These are phyloP conservation scores for Morpho helenor DNA, from an alignment of 2,888 invertebrate genomes.

Conservation along the genomic window DNA sequence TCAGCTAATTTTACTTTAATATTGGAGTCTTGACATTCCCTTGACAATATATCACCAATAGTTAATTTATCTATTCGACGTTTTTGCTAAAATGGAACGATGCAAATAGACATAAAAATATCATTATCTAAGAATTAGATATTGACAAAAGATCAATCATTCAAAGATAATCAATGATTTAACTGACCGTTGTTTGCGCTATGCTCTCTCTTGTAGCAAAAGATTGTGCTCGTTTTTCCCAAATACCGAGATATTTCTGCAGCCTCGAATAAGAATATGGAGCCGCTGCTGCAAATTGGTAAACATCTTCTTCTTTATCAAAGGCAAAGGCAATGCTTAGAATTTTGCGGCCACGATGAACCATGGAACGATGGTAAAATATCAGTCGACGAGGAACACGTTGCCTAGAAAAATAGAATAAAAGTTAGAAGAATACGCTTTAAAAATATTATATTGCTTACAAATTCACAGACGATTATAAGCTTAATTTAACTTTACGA, in stretches of 20 bases:
- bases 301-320: constrained; percentile 96
- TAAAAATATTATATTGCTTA: too few species aligned
- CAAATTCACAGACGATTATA: too few species aligned
- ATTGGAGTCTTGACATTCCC: constrained; percentile 50
- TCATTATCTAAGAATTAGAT: neutral
- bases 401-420: constrained; percentile 74
- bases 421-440: too few species aligned
- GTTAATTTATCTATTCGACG: constrained; percentile 93
- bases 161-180: too few species aligned
- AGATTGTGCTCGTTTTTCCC: constrained; percentile 82
- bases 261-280: constrained; percentile 97
- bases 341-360: constrained; percentile 94
- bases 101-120: neutral
- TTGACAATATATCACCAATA: constrained; percentile 80
- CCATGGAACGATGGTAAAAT: constrained; percentile 94
- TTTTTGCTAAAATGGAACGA: constrained; percentile 84
- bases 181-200: constrained; percentile 80
- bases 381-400: constrained; percentile 89
- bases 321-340: constrained; percentile 96
- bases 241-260: constrained; percentile 88
- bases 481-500: too few species aligned
- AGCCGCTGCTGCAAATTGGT: constrained; percentile 95
- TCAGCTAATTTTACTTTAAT: constrained; percentile 73
- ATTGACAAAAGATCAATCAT: too few species aligned
- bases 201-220: constrained; percentile 86